A percentile compares a stretch with the other conserved stretches of the same genome.
These are phyloP conservation scores for Monochamus saltuarius DNA, from an alignment of 1,140 invertebrate genomes.

Conservation along the genomic window DNA sequence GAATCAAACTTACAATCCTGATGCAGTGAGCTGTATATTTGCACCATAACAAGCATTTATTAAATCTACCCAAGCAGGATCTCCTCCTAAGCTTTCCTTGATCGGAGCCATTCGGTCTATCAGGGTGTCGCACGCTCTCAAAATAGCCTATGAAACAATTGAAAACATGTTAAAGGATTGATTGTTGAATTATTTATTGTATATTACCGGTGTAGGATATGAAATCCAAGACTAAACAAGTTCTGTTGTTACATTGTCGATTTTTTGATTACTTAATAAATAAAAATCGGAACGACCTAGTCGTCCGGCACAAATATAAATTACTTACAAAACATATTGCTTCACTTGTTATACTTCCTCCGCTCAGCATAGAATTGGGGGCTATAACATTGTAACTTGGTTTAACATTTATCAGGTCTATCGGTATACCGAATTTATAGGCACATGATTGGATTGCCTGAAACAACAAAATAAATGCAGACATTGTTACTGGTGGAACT, in stretches of 20 bases:
- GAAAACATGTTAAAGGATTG: too few species aligned
- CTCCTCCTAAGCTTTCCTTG: constrained; percentile 56
- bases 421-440: constrained; percentile 66
- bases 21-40: constrained; percentile 56
- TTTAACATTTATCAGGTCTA: constrained; percentile 69
- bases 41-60: constrained; percentile 59
- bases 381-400: constrained; percentile 63
- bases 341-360: constrained; percentile 66
- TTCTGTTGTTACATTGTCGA: too few species aligned
- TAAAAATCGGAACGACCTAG: too few species aligned
- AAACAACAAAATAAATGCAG: too few species aligned
- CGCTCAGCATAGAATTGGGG: constrained; percentile 64
- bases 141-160: constrained; percentile 57
- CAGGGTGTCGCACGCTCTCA: constrained; percentile 68
- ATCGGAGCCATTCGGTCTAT: constrained; percentile 64
- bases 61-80: constrained; percentile 67
- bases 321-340: constrained; percentile 56
- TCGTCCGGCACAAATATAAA: too few species aligned
- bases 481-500: too few species aligned
- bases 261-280: too few species aligned
- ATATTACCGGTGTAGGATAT: too few species aligned
- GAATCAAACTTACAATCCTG: constrained; percentile 38
- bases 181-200: too few species aligned
- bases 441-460: constrained; percentile 76
- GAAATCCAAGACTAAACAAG: too few species aligned